Evolutionary conservation across 2,113 vertebrate genomes (phyloP).

Genomic region (Crotalus helleri): DNA sequence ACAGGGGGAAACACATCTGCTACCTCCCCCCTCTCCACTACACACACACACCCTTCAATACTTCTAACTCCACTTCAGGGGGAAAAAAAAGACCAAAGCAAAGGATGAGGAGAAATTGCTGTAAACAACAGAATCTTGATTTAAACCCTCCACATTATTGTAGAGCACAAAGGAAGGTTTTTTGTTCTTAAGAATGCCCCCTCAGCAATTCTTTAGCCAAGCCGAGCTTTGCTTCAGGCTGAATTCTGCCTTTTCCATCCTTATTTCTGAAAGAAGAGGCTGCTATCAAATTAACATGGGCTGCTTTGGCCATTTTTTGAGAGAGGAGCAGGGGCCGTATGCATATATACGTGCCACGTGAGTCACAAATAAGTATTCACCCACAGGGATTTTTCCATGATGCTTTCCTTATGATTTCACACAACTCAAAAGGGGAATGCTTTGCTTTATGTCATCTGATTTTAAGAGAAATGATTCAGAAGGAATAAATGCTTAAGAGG

Average conservation of each 20-base stretch:
- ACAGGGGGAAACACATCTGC: not conserved
- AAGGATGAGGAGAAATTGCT: slow-evolving; percentile 14
- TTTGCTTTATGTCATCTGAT: not conserved
- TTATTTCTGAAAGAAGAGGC: not conserved
- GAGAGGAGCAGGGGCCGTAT: not conserved
- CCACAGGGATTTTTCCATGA: not conserved
- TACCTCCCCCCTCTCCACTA: not conserved
- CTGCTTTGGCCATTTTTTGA: not conserved
- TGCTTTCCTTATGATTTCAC: not conserved
- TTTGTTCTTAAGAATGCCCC: not conserved
- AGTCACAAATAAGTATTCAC: not conserved
- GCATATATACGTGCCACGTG: not conserved
- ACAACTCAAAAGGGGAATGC: not conserved
- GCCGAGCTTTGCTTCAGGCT: not conserved
- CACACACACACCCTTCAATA: not conserved
- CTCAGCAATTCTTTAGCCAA: not conserved
- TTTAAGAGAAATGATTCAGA: not conserved
- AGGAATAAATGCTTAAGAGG: not conserved
- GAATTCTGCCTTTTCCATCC: not conserved
- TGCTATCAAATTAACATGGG: not conserved
- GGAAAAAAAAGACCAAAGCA: not conserved
- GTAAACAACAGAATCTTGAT: slow-evolving; percentile 25
- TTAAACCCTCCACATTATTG: slow-evolving; percentile 4
- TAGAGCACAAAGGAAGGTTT: not conserved
- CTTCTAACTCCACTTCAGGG: not conserved